A percentile compares a stretch with the other conserved stretches of the same genome.
phyloP scores from a whole-genome alignment of 1,140 invertebrate genomes.

The Dryas iulia region DNA sequence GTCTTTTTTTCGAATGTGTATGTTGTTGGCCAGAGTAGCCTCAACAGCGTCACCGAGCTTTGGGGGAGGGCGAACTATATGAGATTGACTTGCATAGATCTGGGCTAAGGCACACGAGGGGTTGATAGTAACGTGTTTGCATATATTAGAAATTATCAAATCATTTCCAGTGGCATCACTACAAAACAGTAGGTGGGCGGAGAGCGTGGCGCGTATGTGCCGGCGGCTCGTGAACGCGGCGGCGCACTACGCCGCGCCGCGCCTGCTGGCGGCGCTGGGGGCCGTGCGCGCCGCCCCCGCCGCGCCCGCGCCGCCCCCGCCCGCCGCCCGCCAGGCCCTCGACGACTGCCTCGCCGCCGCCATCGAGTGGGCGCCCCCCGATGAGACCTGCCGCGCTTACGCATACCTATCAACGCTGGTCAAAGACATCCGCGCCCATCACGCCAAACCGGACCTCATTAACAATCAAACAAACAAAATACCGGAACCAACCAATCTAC shows the following conservation, averaged over 20 bases:
- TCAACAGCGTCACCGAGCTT: too few relatives aligned
- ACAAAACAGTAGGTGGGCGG: constrained; percentile 57
- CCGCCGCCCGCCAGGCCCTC: constrained; percentile 46
- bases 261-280: constrained; percentile 44
- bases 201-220: constrained; percentile 52
- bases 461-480: constrained; percentile 35
- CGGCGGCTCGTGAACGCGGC: constrained; percentile 57
- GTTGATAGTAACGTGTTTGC: too few relatives aligned
- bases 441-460: constrained; percentile 48
- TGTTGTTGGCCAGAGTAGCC: too few relatives aligned
- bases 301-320: constrained; percentile 45
- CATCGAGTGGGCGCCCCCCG: constrained; percentile 60
- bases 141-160: not conserved
- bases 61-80: too few relatives aligned
- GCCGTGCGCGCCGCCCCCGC: constrained; percentile 32
- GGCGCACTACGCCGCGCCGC: constrained; percentile 55
- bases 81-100: too few relatives aligned
- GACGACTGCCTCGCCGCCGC: constrained; percentile 59
- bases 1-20: too few relatives aligned
- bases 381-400: constrained; percentile 56
- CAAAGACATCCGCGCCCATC: constrained; percentile 42
- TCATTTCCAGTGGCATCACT: constrained; percentile 48
- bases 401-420: constrained; percentile 45
- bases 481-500: constrained; percentile 33
- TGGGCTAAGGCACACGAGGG: too few relatives aligned